Conservation (phyloP, 2,797 vertebrate species). For the Columba guinea region DNA sequence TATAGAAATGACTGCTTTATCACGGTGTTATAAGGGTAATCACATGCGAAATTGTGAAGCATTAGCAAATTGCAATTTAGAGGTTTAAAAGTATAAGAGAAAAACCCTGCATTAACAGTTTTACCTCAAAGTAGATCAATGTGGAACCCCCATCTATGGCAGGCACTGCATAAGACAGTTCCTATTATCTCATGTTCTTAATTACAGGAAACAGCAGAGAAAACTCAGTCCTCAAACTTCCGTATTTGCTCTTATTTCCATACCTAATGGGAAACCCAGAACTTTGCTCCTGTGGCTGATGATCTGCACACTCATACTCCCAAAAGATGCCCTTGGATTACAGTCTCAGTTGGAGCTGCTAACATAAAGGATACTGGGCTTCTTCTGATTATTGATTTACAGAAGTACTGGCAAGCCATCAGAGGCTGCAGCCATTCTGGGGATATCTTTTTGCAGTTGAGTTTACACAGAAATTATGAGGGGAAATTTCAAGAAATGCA, state of each 20-base stretch:
- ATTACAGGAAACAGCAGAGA: slow-evolving; percentile 40
- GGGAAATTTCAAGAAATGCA: not conserved
- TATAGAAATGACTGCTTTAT: not conserved
- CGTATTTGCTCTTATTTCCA: not conserved
- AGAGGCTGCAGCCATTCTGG: not conserved
- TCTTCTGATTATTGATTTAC: not conserved
- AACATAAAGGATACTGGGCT: not conserved
- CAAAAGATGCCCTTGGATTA: not conserved
- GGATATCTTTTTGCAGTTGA: not conserved
- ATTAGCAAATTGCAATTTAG: not conserved
- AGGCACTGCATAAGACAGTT: not conserved
- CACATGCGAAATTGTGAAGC: not conserved
- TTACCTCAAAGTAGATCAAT: slow-evolving; percentile 9
- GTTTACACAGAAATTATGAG: not conserved
- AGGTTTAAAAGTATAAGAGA: not conserved
- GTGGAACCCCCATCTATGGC: not conserved
- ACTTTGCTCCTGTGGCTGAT: not conserved
- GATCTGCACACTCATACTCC: not conserved
- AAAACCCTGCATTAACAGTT: not conserved
- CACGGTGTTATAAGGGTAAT: not conserved
- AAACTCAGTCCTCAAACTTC: slow-evolving; percentile 27
- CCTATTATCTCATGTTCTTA: slow-evolving; percentile 40
- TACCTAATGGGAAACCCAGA: not conserved
- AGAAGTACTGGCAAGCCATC: not conserved
- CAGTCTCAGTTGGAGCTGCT: not conserved